Percentiles rank a stretch among this genome's conserved stretches.
Conservation (phyloP, 2,113 vertebrate species). For the Stegostoma tigrinum region DNA sequence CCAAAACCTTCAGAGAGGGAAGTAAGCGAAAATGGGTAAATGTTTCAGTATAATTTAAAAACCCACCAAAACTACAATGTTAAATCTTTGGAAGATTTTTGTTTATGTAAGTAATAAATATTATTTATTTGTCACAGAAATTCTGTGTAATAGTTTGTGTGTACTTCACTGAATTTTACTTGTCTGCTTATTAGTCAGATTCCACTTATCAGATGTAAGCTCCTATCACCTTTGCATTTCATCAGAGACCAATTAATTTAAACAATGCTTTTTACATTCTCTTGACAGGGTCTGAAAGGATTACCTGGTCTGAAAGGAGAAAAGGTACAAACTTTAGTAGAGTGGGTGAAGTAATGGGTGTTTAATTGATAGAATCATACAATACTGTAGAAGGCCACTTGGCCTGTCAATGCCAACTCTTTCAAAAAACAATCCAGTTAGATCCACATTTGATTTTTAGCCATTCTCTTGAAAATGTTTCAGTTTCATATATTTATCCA, state of each 20-base stretch:
- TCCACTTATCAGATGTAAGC: neutral
- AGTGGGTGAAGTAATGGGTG: neutral
- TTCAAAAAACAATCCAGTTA: neutral
- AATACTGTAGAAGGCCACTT: neutral
- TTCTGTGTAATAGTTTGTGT: neutral
- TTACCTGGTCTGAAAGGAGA: constrained; percentile 63
- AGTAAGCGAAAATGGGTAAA: neutral
- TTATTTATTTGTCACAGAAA: neutral
- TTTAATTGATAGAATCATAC: neutral
- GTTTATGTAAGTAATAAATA: neutral
- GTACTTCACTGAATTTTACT: neutral
- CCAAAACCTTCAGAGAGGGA: neutral
- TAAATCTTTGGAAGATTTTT: neutral
- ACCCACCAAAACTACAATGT: neutral
- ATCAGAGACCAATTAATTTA: neutral
- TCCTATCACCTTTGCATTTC: neutral
- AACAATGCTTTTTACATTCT: neutral
- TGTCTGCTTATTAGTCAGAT: neutral
- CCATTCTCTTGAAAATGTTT: neutral
- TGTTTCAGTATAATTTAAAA: neutral
- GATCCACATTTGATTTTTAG: neutral
- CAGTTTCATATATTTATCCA: neutral
- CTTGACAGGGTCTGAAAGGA: constrained; percentile 66
- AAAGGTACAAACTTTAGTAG: constrained; percentile 54
- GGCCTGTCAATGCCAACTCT: neutral